These are phyloP conservation scores for Maniola hyperantus DNA, from an alignment of 2,888 invertebrate species.

Conservation along the genomic window DNA sequence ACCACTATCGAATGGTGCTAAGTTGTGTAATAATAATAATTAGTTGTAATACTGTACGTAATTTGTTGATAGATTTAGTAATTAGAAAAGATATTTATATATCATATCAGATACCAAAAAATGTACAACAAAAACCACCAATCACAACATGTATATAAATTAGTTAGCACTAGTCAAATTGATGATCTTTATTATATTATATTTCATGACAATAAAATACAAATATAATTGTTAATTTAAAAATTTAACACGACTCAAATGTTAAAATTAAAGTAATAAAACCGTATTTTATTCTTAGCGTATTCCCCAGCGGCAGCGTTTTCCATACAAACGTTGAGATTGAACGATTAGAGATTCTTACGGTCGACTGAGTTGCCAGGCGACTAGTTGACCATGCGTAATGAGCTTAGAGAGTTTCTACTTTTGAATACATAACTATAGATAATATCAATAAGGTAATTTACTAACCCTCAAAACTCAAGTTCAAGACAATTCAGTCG, in stretches of 20 bases:
- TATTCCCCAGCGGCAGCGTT: too few species aligned
- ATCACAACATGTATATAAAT: conserved; percentile 59
- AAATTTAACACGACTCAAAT: neutral
- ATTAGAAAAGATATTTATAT: conserved; percentile 44
- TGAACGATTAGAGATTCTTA: too few species aligned
- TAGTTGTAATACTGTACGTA: conserved; percentile 36
- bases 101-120: conserved; percentile 72
- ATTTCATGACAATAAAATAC: conserved; percentile 20
- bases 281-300: neutral
- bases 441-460: too few species aligned
- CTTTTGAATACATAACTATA: too few species aligned
- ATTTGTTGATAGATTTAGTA: conserved; percentile 39
- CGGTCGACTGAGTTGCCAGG: too few species aligned
- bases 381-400: too few species aligned
- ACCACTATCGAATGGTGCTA: conserved; percentile 47
- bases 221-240: conserved; percentile 5
- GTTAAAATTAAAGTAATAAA: neutral
- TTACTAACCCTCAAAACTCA: too few species aligned
- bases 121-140: conserved; percentile 72
- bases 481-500: too few species aligned
- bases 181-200: conserved; percentile 33
- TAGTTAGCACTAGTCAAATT: conserved; percentile 67
- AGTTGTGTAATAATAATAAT: conserved; percentile 34
- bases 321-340: too few species aligned
- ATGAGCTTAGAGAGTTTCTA: too few species aligned